Evolutionary conservation across 1,140 invertebrate genomes (phyloP), one percentile per base, ranked within the genome.

Genomic region (Pseudomyrmex pallidus): DNA sequence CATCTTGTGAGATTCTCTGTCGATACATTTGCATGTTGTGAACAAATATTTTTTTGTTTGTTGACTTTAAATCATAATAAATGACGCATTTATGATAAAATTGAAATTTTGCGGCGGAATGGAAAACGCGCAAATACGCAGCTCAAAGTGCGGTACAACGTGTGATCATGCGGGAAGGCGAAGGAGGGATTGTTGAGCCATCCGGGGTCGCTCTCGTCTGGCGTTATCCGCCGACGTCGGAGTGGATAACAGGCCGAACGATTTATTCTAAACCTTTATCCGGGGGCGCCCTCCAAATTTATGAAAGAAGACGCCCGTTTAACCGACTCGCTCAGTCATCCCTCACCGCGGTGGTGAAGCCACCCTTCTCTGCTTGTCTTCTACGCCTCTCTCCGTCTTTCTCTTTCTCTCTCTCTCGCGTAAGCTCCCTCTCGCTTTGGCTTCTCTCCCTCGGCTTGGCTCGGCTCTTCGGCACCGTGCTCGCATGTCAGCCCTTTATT

Each of bases 181-280:
- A 64, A 67, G 73, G 25, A 87, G 70, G 74, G 44, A 74, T 82
- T 80, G 84, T 86, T 66, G 86, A 83, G 54, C 85, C 84, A 73
- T 86, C 52, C 87, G 59, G 70, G 85, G 73, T 73, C 35, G 76
- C 74, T 89, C 68, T 66, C 82, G 74, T 84, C 82, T 84, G 89
- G 84, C 91, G 91, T 90, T 91, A 93, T 93, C 90, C 90, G 86
- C 86, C 90, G 89, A 91, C 90, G 89, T 91, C 91, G 89, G 85
- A 94, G 91, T 92, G 92, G 93, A 94, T 93, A 94, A 94, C 93
- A 90, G 91, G 88, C 87, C 90, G 89, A 93, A 90, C 93, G 91
- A 94, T 94, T 94, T 94, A 94, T 94, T 91, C 90, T 91, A 92
- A 93, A 94, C 90, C 92, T 92, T 93, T 94, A 94, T 94, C 91